Conservation (phyloP, 2,113 vertebrate species). For the Brachyhypopomus gauderio region DNA sequence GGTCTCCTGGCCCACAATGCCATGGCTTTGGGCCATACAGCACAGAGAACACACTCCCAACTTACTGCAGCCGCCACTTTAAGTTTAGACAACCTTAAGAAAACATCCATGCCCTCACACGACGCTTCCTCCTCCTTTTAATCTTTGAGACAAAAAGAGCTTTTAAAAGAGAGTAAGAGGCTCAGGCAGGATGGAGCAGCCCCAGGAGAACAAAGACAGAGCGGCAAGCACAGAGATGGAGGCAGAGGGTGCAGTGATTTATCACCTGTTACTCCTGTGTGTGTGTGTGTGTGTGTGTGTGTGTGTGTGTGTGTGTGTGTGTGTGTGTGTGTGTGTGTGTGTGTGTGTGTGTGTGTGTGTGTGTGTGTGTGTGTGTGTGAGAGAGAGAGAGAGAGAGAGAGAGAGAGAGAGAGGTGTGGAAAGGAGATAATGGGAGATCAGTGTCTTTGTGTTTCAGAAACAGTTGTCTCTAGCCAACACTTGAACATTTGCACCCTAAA, state of each 20-base stretch:
- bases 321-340: constrained; percentile 30
- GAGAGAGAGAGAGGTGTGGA: constrained; percentile 38
- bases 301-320: constrained; percentile 33
- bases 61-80: constrained; percentile 57
- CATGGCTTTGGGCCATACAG: background rate
- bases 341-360: background rate
- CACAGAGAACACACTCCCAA: constrained; percentile 52
- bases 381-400: constrained; percentile 1
- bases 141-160: constrained; percentile 71
- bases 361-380: too few species aligned
- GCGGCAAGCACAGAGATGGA: constrained; percentile 70
- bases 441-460: background rate
- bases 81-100: constrained; percentile 74
- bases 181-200: constrained; percentile 54
- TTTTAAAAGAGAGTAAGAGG: constrained; percentile 62
- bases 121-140: constrained; percentile 73
- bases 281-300: constrained; percentile 46
- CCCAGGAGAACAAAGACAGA: constrained; percentile 73
- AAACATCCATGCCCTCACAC: constrained; percentile 80
- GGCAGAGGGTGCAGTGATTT: constrained; percentile 74
- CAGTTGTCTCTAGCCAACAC: background rate
- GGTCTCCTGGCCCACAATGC: constrained; percentile 1
- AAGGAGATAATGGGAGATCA: constrained; percentile 54
- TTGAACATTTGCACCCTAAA: background rate
- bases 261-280: constrained; percentile 74